Percentiles rank a stretch among this genome's conserved stretches.
Evolutionary conservation across 2,797 vertebrate species (phyloP).

Genomic region (Pseudopleuronectes americanus): DNA sequence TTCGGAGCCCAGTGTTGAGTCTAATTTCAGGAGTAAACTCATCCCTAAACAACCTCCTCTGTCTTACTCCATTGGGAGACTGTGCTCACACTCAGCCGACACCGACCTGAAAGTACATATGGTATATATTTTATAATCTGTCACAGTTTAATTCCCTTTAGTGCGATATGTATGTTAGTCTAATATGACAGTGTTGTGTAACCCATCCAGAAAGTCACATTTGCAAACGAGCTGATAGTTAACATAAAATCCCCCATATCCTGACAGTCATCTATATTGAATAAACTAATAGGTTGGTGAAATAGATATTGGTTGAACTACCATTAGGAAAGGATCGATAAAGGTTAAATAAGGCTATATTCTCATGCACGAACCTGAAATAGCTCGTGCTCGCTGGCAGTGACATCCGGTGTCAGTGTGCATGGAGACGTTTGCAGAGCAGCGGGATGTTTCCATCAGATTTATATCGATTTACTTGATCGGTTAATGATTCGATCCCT

Average conservation of each 20-base stretch:
- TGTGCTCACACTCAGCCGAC: neutral
- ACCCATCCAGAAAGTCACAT: neutral
- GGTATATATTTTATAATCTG: neutral
- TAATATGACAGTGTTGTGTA: neutral
- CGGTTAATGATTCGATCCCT: slow-evolving; percentile 52
- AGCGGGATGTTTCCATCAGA: slow-evolving; percentile 45
- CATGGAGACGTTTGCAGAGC: slow-evolving; percentile 9
- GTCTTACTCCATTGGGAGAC: neutral
- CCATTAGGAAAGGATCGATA: no score
- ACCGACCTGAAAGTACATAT: slow-evolving; percentile 12
- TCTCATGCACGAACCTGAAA: neutral
- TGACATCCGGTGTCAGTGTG: neutral
- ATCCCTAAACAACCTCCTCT: no score
- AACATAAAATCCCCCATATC: no score
- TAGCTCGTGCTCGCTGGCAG: neutral
- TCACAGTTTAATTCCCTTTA: neutral
- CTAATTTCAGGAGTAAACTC: no score
- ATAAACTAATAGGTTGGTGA: no score
- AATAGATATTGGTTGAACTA: no score
- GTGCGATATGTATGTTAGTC: neutral
- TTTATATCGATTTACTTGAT: slow-evolving; percentile 55
- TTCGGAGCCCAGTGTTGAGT: no score
- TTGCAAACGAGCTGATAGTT: neutral
- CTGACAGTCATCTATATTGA: no score
- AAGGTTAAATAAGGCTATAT: neutral